Conservation (phyloP, 37 sponge, comb jelly and placozoan species). For the Hexactinellida sp. region DNA sequence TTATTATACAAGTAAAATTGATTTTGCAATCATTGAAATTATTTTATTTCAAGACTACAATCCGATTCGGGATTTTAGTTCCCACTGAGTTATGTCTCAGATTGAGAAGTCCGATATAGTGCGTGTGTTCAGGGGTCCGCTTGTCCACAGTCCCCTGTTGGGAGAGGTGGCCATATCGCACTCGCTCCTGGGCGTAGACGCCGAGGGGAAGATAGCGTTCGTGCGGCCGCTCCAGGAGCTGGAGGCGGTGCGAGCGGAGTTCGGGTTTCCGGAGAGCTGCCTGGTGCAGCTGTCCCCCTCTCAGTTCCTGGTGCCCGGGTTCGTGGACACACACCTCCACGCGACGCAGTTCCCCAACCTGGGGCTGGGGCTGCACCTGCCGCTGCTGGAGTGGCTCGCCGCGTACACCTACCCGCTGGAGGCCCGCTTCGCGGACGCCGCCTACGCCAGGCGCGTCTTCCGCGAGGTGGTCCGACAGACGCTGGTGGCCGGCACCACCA, state of each 20-base stretch:
- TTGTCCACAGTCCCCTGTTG: neutral
- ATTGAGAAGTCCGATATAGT: no score
- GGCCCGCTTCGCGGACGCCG: slow-evolving; percentile 27
- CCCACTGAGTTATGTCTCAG: no score
- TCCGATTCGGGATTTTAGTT: no score
- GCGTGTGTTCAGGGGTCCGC: neutral
- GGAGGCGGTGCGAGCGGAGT: neutral
- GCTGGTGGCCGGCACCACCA: slow-evolving; percentile 57
- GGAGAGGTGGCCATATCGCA: neutral
- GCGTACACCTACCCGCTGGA: slow-evolving; percentile 52
- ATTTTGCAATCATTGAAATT: no score
- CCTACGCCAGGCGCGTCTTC: slow-evolving; percentile 29
- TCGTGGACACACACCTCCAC: slow-evolving; percentile 66
- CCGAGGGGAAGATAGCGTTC: neutral
- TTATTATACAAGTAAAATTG: no score
- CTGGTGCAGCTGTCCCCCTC: neutral
- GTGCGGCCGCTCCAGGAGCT: neutral
- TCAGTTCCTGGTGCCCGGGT: slow-evolving; percentile 70
- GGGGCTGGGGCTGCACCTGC: slow-evolving; percentile 49
- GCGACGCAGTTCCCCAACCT: slow-evolving; percentile 53
- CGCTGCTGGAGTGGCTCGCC: slow-evolving; percentile 46
- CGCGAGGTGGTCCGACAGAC: slow-evolving; percentile 35
- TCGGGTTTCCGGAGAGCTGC: neutral
- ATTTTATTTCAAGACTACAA: no score
- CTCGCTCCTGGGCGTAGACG: neutral